Evolutionary conservation across 2,797 vertebrate species (phyloP), one percentile per base, ranked within the genome.

Genomic region (Alosa sapidissima): DNA sequence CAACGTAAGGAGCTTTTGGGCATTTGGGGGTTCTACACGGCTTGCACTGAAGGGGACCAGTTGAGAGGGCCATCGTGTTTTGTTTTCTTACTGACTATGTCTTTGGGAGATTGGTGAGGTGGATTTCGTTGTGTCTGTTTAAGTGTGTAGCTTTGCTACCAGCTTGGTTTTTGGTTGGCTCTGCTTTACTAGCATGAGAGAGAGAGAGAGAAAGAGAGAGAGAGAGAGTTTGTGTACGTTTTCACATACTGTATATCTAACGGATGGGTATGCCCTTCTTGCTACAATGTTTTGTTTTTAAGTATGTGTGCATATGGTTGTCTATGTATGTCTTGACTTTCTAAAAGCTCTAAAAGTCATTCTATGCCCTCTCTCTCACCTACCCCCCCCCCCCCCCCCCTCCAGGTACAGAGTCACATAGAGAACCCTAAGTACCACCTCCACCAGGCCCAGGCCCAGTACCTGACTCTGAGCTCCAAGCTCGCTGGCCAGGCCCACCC

Each of bases 381-480:
- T n/a, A 2, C 9, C 60, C 5, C 85, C 41, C 84, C 2, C 89
- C 88, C 49, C 91, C 83, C 45, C 62, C 83, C 85, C 41, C 84
- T 2, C 89, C 41, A 99, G 98, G 97, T 98, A 88, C 96, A 97
- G 93, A 95, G 93, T 85, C 97, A 98, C 91, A 93, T 98, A 93
- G 98, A 99, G 93, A 97, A 94, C 90, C 95, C 97, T 90, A 97
- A 97, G 89, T 97, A 97, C 89, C 97, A 97, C 81, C 92, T 97
- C 82, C 96, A 97, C 83, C 97, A 97, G 91, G 91, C 92, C 87
- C 97, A 97, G 93, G 95, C 94, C 84, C 96, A 60, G 90, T 98
- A 97, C 90, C 91, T 98, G 93, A 96, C 97, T 0, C 93, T 98
- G 16, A 98, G 98, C 72, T 94, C 95, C 86, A 98, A 97, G 91